Conservation (phyloP, 2,797 vertebrate genomes). For the Sebastes minor region DNA sequence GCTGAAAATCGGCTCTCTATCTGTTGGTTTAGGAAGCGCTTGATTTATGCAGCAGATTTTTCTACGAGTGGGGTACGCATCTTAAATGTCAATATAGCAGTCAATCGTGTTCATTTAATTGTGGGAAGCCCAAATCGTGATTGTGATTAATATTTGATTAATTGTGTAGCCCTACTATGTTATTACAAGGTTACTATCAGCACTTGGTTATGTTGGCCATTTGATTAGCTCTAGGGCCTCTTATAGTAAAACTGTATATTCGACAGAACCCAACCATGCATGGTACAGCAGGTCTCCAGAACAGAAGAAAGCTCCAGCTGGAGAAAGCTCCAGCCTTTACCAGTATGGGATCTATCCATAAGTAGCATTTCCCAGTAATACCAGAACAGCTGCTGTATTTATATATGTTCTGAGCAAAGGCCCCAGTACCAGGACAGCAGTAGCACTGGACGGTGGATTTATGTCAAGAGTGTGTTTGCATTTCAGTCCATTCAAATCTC, state of each 20-base stretch:
- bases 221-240: conserved; percentile 20
- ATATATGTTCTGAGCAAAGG: conserved; percentile 49
- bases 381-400: conserved; percentile 64
- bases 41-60: too few relatives aligned
- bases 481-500: conserved; percentile 45
- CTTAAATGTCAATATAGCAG: too few relatives aligned
- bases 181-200: conserved; percentile 5
- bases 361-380: conserved; percentile 61
- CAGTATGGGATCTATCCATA: conserved; percentile 45
- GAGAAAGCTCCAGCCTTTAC: conserved; percentile 55
- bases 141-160: too few relatives aligned
- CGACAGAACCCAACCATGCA: conserved; percentile 21
- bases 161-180: background rate
- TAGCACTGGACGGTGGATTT: conserved; percentile 56
- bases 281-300: conserved; percentile 45
- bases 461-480: conserved; percentile 54
- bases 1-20: too few relatives aligned
- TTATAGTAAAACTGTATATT: conserved; percentile 27
- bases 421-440: conserved; percentile 58
- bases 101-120: too few relatives aligned
- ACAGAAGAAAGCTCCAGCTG: conserved; percentile 31
- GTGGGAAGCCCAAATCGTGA: too few relatives aligned
- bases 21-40: too few relatives aligned
- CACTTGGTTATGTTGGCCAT: conserved; percentile 6
- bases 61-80: too few relatives aligned